phyloP scores from a whole-genome alignment of 2,888 invertebrate genomes.

The Pseudococcus jackbeardsleyi region DNA sequence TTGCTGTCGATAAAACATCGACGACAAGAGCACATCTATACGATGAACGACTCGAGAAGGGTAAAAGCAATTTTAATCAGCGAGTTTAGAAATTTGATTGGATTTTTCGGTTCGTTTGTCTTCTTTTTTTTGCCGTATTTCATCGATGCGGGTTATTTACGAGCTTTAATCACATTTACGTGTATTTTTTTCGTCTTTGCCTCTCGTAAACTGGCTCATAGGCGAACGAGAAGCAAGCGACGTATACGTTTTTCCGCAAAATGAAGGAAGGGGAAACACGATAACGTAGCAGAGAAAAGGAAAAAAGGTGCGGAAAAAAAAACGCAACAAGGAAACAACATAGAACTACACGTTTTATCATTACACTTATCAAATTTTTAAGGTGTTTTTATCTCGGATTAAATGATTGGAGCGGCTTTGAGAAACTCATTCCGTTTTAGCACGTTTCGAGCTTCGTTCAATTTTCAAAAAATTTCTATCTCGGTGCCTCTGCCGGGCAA shows the following conservation, averaged over 20 bases:
- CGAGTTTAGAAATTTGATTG: constrained; percentile 51
- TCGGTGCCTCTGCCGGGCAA: neutral
- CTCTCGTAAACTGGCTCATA: neutral
- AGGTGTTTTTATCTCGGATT: constrained; percentile 33
- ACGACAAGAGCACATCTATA: neutral
- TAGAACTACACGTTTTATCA: constrained; percentile 7
- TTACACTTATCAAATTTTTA: constrained; percentile 42
- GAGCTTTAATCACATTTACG: constrained; percentile 41
- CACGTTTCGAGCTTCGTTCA: constrained; percentile 31
- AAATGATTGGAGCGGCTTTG: constrained; percentile 40
- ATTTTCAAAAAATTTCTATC: constrained; percentile 31
- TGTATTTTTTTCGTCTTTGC: constrained; percentile 24
- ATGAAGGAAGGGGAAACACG: neutral
- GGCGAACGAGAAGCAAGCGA: neutral
- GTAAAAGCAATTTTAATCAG: constrained; percentile 50
- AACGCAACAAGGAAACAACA: constrained; percentile 7
- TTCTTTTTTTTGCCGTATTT: neutral
- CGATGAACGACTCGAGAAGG: neutral
- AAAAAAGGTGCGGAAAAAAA: neutral
- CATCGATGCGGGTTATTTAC: constrained; percentile 53
- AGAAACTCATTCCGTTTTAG: constrained; percentile 29
- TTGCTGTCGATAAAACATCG: neutral
- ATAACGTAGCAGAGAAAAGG: neutral
- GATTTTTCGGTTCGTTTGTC: constrained; percentile 53
- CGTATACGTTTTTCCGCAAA: neutral